Percentiles rank a stretch among this genome's conserved stretches.
These are phyloP conservation scores for Sesamia inferens DNA, from an alignment of 2,888 invertebrate species.

Conservation along the genomic window DNA sequence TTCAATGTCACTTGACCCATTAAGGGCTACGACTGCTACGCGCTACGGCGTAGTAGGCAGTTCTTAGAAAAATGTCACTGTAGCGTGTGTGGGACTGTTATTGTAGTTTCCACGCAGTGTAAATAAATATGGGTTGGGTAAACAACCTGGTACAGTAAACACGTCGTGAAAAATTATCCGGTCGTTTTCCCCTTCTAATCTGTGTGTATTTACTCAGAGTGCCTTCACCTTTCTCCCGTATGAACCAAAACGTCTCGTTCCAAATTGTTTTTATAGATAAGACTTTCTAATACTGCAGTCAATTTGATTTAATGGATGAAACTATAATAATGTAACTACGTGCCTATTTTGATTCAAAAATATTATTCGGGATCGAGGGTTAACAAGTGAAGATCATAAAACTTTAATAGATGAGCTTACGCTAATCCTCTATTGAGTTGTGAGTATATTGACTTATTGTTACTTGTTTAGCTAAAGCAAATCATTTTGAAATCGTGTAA, in stretches of 20 bases:
- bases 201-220: constrained; percentile 28
- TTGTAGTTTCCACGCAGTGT: constrained; percentile 25
- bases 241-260: constrained; percentile 13
- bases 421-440: constrained; percentile 19
- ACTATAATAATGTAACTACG: constrained; percentile 17
- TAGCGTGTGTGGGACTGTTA: constrained; percentile 31
- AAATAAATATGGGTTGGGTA: constrained; percentile 30
- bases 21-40: constrained; percentile 25
- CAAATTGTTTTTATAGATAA: constrained; percentile 28
- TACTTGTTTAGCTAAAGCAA: not conserved
- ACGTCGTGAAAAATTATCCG: constrained; percentile 15
- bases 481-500: constrained; percentile 1
- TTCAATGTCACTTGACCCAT: constrained; percentile 42
- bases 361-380: constrained; percentile 32
- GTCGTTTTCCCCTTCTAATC: constrained; percentile 23
- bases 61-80: constrained; percentile 24
- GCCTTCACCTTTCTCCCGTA: constrained; percentile 29
- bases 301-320: constrained; percentile 23
- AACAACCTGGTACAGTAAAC: not conserved
- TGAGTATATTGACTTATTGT: constrained; percentile 29
- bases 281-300: not conserved
- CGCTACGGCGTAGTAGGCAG: constrained; percentile 43
- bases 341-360: constrained; percentile 21
- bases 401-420: constrained; percentile 34
- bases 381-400: constrained; percentile 11